A percentile compares a stretch with the other conserved stretches of the same genome.
phyloP scores from a whole-genome alignment of 2,113 vertebrate genomes.

The Protobothrops flavoviridis region DNA sequence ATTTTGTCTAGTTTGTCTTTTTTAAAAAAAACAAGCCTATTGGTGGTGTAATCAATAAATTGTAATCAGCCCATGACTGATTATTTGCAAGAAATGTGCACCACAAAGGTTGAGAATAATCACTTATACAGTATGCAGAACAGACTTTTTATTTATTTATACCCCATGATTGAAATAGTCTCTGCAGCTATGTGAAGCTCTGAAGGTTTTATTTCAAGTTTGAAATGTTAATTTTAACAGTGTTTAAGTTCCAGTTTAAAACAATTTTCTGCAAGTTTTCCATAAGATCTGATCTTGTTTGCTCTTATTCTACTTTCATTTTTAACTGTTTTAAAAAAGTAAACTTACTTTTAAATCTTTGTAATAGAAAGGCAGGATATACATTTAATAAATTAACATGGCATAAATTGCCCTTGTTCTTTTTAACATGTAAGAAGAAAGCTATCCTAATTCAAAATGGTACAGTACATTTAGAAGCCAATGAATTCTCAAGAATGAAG shows the following conservation, averaged over 20 bases:
- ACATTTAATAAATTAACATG: not conserved
- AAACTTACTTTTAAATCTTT: not conserved
- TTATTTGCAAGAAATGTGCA: not conserved
- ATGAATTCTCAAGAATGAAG: not conserved
- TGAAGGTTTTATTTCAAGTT: not conserved
- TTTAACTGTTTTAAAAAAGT: not conserved
- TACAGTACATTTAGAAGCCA: not conserved
- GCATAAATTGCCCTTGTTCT: not conserved
- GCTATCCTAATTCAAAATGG: not conserved
- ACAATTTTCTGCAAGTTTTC: not conserved
- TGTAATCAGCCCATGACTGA: not conserved
- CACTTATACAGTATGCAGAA: not conserved
- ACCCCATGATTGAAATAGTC: not conserved
- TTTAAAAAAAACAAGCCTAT: too few relatives aligned
- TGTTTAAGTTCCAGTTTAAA: not conserved
- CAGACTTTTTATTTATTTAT: not conserved
- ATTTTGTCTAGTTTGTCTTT: not conserved
- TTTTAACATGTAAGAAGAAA: constrained; percentile 8
- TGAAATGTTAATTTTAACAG: not conserved
- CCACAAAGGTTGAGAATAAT: not conserved
- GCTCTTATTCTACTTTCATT: not conserved
- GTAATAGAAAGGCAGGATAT: not conserved
- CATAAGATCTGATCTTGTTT: not conserved
- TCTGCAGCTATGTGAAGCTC: not conserved
- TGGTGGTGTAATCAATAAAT: not conserved